Evolutionary conservation across 2,797 vertebrate genomes (phyloP), one percentile per base, ranked within the genome.

Genomic region (Bryconaethiops microstoma): DNA sequence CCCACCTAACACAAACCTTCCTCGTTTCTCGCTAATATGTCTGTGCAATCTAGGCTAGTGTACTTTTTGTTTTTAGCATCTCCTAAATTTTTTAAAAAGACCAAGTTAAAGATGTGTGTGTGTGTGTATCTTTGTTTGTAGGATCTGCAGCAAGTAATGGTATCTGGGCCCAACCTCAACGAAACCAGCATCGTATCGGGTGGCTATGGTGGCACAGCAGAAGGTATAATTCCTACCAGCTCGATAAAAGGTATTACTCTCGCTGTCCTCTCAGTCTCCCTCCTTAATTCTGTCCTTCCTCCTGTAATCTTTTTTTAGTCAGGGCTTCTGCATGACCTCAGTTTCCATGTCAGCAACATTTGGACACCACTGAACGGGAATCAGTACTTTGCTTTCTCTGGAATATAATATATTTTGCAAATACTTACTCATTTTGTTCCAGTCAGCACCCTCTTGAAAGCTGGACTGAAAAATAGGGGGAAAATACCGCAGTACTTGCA

Each of bases 61-160:
- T 39, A 8, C 1, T 12, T 71, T 6, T 59, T 29, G 35, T 39
- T 45, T 55, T 65, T 69, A 60, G 7, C 39, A 25, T 29, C 55
- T 3, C n/a, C n/a, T 72, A 8, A n/a, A 42, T 29, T 10, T 59
- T 54, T 14, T 67, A 45, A 6, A 4, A 54, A 14, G 52, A 2
- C 2, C 4, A 59, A 21, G 7, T 21, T n/a, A 21, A 59, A 59
- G n/a, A 54, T 23, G 68, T 42, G 35, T 75, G 29, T 84, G 50
- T 77, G 76, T 48, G 48, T 86, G 84, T n/a, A 42, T 21, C 60
- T 81, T n/a, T 79, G 65, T 80, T 57, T 83, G 23, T 80, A 98
- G 97, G 97, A 98, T 89, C 92, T 99, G 72, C 97, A 98, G 92
- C 97, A 99, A 90, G 96, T 99, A 90, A 99, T 99, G 97, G 97